phyloP scores from a whole-genome alignment of 1,140 invertebrate genomes.

The Zaprionus kolodkinae region DNA sequence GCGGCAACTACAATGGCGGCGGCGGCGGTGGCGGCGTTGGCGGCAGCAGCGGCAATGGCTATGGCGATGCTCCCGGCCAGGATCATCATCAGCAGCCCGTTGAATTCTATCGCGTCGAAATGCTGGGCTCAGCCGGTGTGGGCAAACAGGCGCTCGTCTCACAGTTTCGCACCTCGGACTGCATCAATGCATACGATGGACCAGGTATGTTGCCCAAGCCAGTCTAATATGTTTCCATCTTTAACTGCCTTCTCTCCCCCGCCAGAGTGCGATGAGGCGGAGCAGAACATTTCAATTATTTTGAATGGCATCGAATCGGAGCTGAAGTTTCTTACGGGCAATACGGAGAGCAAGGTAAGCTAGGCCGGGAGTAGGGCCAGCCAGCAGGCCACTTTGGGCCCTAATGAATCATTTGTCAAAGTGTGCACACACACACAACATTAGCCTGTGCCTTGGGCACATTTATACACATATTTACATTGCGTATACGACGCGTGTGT shows the following conservation, averaged over 20 bases:
- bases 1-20: conserved; percentile 83
- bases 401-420: conserved; percentile 45
- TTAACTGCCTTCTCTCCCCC: background rate
- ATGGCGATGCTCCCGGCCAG: conserved; percentile 62
- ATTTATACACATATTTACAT: background rate
- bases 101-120: conserved; percentile 90
- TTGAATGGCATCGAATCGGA: conserved; percentile 96
- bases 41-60: conserved; percentile 82
- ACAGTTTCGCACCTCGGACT: conserved; percentile 97
- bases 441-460: conserved; percentile 17
- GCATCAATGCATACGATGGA: conserved; percentile 96
- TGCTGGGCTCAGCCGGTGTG: conserved; percentile 93
- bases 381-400: background rate
- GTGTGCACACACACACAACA: background rate
- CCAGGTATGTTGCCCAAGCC: conserved; percentile 87
- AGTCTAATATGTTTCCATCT: background rate
- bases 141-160: conserved; percentile 95
- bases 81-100: conserved; percentile 80
- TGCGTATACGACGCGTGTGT: conserved; percentile 22
- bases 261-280: conserved; percentile 88
- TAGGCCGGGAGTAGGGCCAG: background rate
- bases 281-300: conserved; percentile 94
- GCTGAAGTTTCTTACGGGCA: conserved; percentile 89
- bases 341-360: conserved; percentile 85
- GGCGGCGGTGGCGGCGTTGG: conserved; percentile 71